Evolutionary conservation across 2,888 invertebrate genomes (phyloP).

Genomic region (Scelioninae gen. 2): DNA sequence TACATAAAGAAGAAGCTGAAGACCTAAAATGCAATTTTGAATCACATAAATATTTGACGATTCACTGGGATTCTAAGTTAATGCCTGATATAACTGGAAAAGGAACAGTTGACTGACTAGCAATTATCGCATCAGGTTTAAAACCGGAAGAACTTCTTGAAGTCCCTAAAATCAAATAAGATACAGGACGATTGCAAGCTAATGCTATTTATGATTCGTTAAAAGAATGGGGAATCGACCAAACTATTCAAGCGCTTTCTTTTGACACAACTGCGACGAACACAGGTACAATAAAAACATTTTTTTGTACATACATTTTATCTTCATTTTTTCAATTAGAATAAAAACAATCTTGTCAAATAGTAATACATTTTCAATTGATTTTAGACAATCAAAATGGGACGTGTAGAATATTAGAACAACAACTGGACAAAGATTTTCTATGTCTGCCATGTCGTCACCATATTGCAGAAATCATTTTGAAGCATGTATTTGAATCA

Average conservation of each 20-base stretch:
- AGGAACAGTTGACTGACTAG: constrained; percentile 45
- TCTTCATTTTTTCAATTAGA: too few species aligned
- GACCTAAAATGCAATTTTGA: neutral
- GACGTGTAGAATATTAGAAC: constrained; percentile 59
- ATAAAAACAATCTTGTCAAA: too few species aligned
- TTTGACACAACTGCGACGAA: constrained; percentile 24
- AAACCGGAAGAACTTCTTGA: constrained; percentile 49
- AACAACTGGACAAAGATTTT: constrained; percentile 61
- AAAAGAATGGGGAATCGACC: constrained; percentile 14
- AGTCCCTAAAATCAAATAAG: constrained; percentile 48
- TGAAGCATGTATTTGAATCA: constrained; percentile 61
- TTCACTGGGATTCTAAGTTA: constrained; percentile 27
- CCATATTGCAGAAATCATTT: constrained; percentile 63
- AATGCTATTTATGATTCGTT: constrained; percentile 33
- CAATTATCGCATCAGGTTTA: constrained; percentile 41
- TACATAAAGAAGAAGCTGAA: neutral
- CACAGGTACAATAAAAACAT: constrained; percentile 11
- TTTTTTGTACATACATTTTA: neutral
- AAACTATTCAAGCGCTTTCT: constrained; percentile 6
- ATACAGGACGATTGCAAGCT: constrained; percentile 52
- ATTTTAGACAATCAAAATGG: constrained; percentile 60
- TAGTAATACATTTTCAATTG: neutral
- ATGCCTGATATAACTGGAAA: constrained; percentile 40
- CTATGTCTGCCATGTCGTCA: constrained; percentile 63
- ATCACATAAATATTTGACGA: neutral